Evolutionary conservation across 1,140 invertebrate genomes (phyloP), one percentile per base, ranked within the genome.

Genomic region (Semibalanus balanoides): DNA sequence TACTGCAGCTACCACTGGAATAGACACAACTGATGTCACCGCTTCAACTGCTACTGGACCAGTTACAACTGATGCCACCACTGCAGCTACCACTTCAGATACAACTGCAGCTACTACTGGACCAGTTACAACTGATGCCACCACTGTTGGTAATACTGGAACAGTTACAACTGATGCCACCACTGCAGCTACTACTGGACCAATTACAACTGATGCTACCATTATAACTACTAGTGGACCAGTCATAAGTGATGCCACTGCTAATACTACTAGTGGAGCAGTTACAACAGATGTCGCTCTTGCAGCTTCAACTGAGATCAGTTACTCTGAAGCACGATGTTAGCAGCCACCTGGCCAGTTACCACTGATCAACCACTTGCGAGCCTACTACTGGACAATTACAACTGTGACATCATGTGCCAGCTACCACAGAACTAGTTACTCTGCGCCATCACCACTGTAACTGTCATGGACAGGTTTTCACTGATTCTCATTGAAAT

Each of bases 281-380:
- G 69, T 35, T 76, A 69, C 51, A 74, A 31, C 17, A 76, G 40
- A 70, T 76, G 69, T 31, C 5, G 29, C 75, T 76, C 3, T 3
- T 76, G 69, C 7, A 22, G 69, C 74, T 76, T 5, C 51, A 7
- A 29, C 74, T 76, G 69, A 30, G n/a, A 74, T 27, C 74, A 30
- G 69, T 22, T 76, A 69, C 35, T 17, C 5, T 40, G 5, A 5
- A 17, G 5, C 35, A 40, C 35, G 5, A 40, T 17, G 5, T 7
- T 5, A 40, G 35, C 35, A 40, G 35, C 17, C 35, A 40, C 35
- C 17, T 5, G 17, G 35, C 35, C 35, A 74, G 51, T 35, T 76
- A 69, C 75, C 31, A 31, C 75, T 76, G 69, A 25, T 76, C 73
- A 69, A 69, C 73, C 76, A 29, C 75, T 76, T n/a, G n/a, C n/a